Percentiles rank a stretch among this genome's conserved stretches.
Evolutionary conservation across 2,113 vertebrate species (phyloP).

Genomic region (Myrmecobius fasciatus): DNA sequence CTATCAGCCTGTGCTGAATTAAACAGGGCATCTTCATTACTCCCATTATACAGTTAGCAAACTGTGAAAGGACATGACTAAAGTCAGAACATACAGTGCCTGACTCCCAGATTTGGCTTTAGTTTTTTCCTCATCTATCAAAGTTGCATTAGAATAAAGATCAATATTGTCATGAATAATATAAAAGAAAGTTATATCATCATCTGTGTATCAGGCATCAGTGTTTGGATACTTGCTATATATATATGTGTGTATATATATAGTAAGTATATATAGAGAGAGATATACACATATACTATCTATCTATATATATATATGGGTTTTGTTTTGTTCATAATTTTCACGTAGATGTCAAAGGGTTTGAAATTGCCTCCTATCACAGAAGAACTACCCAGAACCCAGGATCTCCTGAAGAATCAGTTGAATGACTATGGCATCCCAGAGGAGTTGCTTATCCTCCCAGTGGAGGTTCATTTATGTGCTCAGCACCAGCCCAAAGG

Average conservation of each 20-base stretch:
- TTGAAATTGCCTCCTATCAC: conserved; percentile 72
- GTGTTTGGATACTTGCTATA: conserved; percentile 24
- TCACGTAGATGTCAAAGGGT: conserved; percentile 62
- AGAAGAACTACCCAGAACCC: conserved; percentile 54
- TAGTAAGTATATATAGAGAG: too few species aligned
- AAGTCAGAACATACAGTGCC: background rate
- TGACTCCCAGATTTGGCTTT: background rate
- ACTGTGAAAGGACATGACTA: background rate
- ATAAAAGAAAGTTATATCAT: background rate
- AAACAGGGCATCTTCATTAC: background rate
- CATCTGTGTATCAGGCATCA: background rate
- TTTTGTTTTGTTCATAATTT: conserved; percentile 62
- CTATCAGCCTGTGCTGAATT: background rate
- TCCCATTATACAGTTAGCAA: background rate
- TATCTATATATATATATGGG: too few species aligned
- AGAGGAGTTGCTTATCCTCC: conserved; percentile 68
- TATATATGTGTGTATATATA: too few species aligned
- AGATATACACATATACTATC: too few species aligned
- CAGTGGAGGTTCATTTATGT: conserved; percentile 69
- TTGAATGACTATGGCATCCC: conserved; percentile 60
- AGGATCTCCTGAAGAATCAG: conserved; percentile 5
- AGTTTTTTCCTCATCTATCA: background rate
- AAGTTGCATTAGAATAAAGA: background rate
- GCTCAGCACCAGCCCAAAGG: conserved; percentile 32
- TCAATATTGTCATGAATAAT: background rate